These are phyloP conservation scores for Sebastes goodei DNA, from an alignment of 2,797 vertebrate genomes.

Conservation along the genomic window DNA sequence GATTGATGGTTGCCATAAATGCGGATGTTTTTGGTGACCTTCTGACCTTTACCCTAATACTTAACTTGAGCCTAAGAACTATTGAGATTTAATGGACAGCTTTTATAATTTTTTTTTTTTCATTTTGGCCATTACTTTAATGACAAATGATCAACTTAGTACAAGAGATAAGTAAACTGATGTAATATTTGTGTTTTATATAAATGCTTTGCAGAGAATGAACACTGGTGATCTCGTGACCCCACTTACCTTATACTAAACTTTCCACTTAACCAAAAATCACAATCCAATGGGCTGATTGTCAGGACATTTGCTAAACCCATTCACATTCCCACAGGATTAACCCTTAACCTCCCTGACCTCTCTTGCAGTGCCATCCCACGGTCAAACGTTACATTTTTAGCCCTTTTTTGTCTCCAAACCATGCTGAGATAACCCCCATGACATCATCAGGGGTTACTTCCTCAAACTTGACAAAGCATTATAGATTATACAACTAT, in stretches of 20 bases:
- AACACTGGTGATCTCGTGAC: not conserved
- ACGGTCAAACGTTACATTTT: not conserved
- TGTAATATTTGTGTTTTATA: not conserved
- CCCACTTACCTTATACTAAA: not conserved
- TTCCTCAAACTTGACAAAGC: not conserved
- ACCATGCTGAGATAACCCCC: not conserved
- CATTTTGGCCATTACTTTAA: not conserved
- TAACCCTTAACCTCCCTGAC: not conserved
- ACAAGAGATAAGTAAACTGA: not conserved
- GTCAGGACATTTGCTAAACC: not conserved
- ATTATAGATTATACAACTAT: not conserved
- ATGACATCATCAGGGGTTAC: not conserved
- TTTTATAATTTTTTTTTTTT: accelerated
- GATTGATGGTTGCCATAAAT: not conserved
- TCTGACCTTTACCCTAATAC: not conserved
- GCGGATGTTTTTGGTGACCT: not conserved
- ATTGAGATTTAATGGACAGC: not conserved
- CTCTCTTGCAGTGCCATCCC: not conserved
- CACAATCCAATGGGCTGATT: not conserved
- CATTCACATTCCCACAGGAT: not conserved
- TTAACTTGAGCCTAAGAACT: not conserved
- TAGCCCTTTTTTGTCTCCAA: not conserved
- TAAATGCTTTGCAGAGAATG: not conserved
- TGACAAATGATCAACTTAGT: not conserved
- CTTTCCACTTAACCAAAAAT: not conserved